Percentiles rank a stretch among this genome's conserved stretches.
Conservation (phyloP, 1,140 invertebrate species). For the Anastrepha obliqua region DNA sequence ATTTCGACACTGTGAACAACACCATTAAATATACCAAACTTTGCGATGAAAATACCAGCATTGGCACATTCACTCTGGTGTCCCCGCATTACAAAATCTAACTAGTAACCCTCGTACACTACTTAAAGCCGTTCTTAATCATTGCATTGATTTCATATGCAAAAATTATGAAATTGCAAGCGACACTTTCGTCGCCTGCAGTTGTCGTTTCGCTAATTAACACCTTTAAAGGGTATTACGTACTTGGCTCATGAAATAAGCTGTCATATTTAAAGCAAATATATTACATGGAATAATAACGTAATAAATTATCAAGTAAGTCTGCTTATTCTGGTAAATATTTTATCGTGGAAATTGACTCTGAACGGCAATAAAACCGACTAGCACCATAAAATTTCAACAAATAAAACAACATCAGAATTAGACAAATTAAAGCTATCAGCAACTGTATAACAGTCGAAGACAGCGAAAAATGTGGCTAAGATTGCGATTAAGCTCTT, state of each 20-base stretch:
- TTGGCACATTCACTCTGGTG: too few relatives aligned
- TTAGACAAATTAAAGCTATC: conserved; percentile 41
- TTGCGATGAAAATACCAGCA: too few relatives aligned
- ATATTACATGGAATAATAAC: conserved; percentile 37
- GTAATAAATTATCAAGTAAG: conserved; percentile 19
- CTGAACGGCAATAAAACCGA: not conserved
- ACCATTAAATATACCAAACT: too few relatives aligned
- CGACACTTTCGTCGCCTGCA: not conserved
- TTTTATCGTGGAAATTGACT: not conserved
- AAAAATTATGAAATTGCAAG: not conserved
- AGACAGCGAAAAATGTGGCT: conserved; percentile 4
- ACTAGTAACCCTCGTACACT: too few relatives aligned
- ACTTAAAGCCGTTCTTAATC: too few relatives aligned
- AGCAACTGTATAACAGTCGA: not conserved
- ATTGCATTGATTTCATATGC: not conserved
- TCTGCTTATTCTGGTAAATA: not conserved
- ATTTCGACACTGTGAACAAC: too few relatives aligned
- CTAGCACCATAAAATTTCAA: not conserved
- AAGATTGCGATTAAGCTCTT: not conserved
- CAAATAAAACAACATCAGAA: not conserved
- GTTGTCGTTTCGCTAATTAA: conserved; percentile 34
- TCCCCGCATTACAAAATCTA: too few relatives aligned
- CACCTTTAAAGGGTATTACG: conserved; percentile 2
- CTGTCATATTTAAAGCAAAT: conserved; percentile 44
- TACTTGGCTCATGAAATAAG: not conserved